These are phyloP conservation scores for Drosophila gaucha DNA, from an alignment of 2,888 invertebrate genomes.

Conservation along the genomic window DNA sequence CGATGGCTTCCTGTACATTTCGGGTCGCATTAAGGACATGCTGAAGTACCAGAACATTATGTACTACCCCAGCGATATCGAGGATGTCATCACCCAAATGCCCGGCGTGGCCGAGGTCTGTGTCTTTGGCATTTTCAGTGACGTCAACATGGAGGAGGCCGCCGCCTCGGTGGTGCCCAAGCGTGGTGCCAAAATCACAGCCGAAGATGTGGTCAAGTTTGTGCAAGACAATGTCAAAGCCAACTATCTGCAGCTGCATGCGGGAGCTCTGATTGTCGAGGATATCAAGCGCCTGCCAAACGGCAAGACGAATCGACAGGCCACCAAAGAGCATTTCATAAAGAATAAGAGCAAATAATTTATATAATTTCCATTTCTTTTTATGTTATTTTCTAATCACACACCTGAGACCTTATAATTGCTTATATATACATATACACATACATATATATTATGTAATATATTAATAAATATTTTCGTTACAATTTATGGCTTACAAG, in stretches of 20 bases:
- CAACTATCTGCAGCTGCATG: conserved; percentile 56
- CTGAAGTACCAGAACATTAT: conserved; percentile 69
- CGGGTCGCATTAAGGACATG: conserved; percentile 79
- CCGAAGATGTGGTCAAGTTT: conserved; percentile 52
- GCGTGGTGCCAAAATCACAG: conserved; percentile 15
- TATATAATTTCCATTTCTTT: not conserved
- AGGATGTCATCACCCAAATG: conserved; percentile 59
- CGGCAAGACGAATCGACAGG: conserved; percentile 57
- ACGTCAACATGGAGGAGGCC: conserved; percentile 56
- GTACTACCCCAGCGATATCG: conserved; percentile 75
- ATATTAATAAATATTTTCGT: conserved; percentile 5
- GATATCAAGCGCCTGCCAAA: conserved; percentile 56
- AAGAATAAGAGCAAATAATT: conserved; percentile 19
- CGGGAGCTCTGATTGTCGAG: conserved; percentile 56
- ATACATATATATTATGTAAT: conserved; percentile 1
- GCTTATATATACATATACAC: not conserved
- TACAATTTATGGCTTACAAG: not conserved
- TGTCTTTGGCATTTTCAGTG: conserved; percentile 70
- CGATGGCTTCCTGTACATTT: conserved; percentile 67
- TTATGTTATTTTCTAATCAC: not conserved
- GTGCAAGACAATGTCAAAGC: conserved; percentile 27
- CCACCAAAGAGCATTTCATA: conserved; percentile 41
- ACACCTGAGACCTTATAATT: not conserved
- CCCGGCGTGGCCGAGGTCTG: conserved; percentile 68
- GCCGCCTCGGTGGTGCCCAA: conserved; percentile 67